These are phyloP conservation scores for Microcebus ravelobensis DNA, from an alignment of 2,113 vertebrate genomes.

Conservation along the genomic window DNA sequence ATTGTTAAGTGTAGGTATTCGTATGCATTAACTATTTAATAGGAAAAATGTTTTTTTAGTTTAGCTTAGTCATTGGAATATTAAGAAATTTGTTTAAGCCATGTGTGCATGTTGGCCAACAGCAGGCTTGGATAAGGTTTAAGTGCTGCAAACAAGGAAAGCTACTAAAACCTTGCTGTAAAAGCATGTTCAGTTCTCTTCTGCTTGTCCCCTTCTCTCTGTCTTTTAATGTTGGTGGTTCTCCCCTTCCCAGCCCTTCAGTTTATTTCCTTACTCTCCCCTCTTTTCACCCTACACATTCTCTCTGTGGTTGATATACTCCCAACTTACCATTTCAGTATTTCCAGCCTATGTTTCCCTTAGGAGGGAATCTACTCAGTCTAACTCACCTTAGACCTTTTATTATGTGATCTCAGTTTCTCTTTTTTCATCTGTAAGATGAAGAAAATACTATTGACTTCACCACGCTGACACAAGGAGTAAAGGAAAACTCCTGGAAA, in stretches of 20 bases:
- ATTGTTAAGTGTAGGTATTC: neutral
- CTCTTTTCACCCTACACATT: neutral
- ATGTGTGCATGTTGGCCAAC: neutral
- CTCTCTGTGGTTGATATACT: neutral
- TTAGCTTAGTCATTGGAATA: neutral
- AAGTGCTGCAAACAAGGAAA: neutral
- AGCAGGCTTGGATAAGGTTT: neutral
- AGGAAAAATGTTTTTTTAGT: neutral
- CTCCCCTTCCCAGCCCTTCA: neutral
- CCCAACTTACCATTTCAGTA: neutral
- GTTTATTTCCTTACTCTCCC: neutral
- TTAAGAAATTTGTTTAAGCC: neutral
- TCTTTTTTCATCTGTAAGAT: neutral
- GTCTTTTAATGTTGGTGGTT: neutral
- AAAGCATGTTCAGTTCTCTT: neutral
- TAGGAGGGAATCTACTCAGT: neutral
- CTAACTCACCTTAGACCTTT: neutral
- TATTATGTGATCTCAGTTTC: neutral
- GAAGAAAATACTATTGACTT: neutral
- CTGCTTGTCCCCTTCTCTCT: neutral
- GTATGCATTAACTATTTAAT: neutral
- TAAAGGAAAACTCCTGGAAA: neutral
- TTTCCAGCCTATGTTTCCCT: neutral
- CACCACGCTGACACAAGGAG: neutral
- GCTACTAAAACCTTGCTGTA: neutral